Percentiles rank a stretch among this genome's conserved stretches.
Evolutionary conservation across 1,140 invertebrate genomes (phyloP).

Genomic region (Potamilus streckersoni): DNA sequence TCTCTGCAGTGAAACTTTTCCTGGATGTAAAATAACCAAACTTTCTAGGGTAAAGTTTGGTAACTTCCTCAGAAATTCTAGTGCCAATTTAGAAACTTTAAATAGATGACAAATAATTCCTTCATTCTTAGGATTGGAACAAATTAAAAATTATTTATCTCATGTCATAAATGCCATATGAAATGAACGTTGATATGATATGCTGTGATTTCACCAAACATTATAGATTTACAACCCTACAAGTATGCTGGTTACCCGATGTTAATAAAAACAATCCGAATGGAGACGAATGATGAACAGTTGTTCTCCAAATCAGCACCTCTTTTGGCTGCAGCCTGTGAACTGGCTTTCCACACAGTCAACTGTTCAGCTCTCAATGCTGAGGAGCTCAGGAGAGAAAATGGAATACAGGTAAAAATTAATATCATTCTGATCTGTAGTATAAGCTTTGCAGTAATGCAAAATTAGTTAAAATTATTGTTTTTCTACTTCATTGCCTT

Average conservation of each 20-base stretch:
- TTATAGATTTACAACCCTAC: constrained; percentile 89
- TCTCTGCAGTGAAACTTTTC: too few species aligned
- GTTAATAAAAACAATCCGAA: constrained; percentile 93
- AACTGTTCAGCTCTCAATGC: constrained; percentile 97
- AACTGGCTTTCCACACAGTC: constrained; percentile 96
- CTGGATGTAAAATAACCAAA: too few species aligned
- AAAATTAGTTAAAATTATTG: too few species aligned
- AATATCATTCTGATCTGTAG: background rate
- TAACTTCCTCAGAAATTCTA: too few species aligned
- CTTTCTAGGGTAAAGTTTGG: too few species aligned
- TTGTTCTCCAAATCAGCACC: constrained; percentile 89
- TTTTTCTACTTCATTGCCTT: too few species aligned
- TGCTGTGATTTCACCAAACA: constrained; percentile 13
- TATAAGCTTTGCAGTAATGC: background rate
- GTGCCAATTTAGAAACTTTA: too few species aligned
- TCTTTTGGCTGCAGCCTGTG: constrained; percentile 89
- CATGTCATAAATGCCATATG: too few species aligned
- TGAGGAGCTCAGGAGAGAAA: constrained; percentile 94
- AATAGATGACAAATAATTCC: too few species aligned
- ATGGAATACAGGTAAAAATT: constrained; percentile 82
- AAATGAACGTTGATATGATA: background rate
- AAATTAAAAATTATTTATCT: background rate
- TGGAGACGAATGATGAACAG: constrained; percentile 93
- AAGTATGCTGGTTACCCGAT: constrained; percentile 99
- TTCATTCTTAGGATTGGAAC: too few species aligned